Evolutionary conservation across 2,797 vertebrate genomes (phyloP), one percentile per base, ranked within the genome.

Genomic region (Coranthus polyacanthus): DNA sequence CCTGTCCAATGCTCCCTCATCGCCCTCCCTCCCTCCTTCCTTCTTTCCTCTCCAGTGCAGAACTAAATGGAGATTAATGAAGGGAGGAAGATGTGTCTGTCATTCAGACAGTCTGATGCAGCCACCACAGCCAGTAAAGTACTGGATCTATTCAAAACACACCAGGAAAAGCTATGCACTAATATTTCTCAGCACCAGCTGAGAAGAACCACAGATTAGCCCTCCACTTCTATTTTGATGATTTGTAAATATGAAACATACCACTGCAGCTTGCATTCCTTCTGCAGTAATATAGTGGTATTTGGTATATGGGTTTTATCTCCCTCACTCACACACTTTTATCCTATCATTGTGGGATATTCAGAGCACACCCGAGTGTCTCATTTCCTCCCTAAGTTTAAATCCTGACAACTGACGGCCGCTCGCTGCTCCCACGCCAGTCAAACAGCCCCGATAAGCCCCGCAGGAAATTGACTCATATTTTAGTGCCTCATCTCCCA

Each of bases 41-140:
- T 43, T 43, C 66, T 66, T 67, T 79, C 75, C 70, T 68, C 82
- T 87, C 83, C 68, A 80, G 72, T 84, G 87, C 88, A 92, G 90
- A 91, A 91, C 88, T 91, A 93, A 93, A 92, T 88, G 82, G 85
- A 92, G 91, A 93, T 92, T 92, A 92, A 93, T 89, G 90, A 91
- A 89, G 81, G 85, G 81, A 86, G 78, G 85, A 81, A 81, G 80
- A 90, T 73, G 81, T 85, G 87, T 90, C 90, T 86, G 85, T 93
- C 92, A 90, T 87, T 66, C 81, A 79, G 85, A 86, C 84, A 86
- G 80, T 87, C 71, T 72, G 79, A 88, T 83, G 81, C 83, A 78
- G 77, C 78, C 81, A 75, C 81, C 75, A 43, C 54, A 65, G 62
- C 74, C 62, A 68, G 47, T 58, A 51, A 79, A 82, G 79, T 55